phyloP scores from a whole-genome alignment of 2,113 vertebrate species.

The Platysternon megacephalum region DNA sequence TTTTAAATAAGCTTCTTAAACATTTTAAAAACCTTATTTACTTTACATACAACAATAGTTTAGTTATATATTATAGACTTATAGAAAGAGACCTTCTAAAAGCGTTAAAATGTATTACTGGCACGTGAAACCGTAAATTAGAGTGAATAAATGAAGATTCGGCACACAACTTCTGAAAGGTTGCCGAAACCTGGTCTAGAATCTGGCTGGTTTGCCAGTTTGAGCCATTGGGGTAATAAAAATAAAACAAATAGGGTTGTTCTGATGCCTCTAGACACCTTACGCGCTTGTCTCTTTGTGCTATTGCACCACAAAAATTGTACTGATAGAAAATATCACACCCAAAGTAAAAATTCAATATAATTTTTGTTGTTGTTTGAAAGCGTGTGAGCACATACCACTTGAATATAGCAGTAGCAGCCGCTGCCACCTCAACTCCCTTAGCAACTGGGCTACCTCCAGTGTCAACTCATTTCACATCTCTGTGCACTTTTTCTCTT shows the following conservation, averaged over 20 bases:
- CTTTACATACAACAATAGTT: too few relatives aligned
- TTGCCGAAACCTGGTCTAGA: too few relatives aligned
- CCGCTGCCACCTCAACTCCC: accelerated
- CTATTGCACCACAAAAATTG: neutral
- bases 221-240: neutral
- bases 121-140: too few relatives aligned
- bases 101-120: too few relatives aligned
- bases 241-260: neutral
- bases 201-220: neutral
- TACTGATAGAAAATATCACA: neutral
- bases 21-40: too few relatives aligned
- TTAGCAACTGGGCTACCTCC: neutral
- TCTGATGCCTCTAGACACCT: neutral
- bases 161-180: too few relatives aligned
- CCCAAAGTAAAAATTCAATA: neutral
- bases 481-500: neutral
- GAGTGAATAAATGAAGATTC: too few relatives aligned
- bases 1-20: too few relatives aligned
- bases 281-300: accelerated
- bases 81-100: too few relatives aligned
- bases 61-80: too few relatives aligned
- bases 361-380: neutral
- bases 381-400: neutral
- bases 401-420: neutral
- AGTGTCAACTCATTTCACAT: constrained; percentile 56